These are phyloP conservation scores for Calycopis cecrops DNA, from an alignment of 1,140 invertebrate species.

Conservation along the genomic window DNA sequence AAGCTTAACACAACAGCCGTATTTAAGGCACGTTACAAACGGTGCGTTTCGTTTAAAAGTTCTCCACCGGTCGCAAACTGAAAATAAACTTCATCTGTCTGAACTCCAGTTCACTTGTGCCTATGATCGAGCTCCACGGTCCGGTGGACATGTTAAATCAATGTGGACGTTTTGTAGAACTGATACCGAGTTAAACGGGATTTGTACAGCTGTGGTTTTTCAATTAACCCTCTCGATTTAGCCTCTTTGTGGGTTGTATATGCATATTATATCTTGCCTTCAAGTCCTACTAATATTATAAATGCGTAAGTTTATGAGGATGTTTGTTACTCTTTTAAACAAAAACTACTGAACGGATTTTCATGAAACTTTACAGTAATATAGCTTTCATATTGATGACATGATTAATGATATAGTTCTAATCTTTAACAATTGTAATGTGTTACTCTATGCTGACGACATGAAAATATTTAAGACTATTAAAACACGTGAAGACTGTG, in stretches of 20 bases:
- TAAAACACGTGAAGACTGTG: too few relatives aligned
- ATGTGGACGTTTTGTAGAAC: neutral
- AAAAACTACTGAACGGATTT: too few relatives aligned
- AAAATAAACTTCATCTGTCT: neutral
- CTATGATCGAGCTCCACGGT: neutral
- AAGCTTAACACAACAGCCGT: neutral
- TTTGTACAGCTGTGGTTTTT: neutral
- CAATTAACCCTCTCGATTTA: neutral
- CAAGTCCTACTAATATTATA: too few relatives aligned
- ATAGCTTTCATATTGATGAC: too few relatives aligned
- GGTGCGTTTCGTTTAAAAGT: neutral
- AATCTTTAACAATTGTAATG: too few relatives aligned
- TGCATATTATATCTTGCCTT: neutral
- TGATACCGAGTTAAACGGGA: neutral
- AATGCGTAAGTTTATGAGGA: too few relatives aligned
- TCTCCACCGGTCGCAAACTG: neutral
- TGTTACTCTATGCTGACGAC: too few relatives aligned
- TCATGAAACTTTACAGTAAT: too few relatives aligned
- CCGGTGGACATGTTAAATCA: conserved; percentile 1
- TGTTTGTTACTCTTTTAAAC: too few relatives aligned
- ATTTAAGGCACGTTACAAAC: neutral
- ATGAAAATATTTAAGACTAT: too few relatives aligned
- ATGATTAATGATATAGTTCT: too few relatives aligned
- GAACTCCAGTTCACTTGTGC: neutral
- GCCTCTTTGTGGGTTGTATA: neutral